phyloP scores from a whole-genome alignment of 2,113 vertebrate genomes.

The Rana temporaria region DNA sequence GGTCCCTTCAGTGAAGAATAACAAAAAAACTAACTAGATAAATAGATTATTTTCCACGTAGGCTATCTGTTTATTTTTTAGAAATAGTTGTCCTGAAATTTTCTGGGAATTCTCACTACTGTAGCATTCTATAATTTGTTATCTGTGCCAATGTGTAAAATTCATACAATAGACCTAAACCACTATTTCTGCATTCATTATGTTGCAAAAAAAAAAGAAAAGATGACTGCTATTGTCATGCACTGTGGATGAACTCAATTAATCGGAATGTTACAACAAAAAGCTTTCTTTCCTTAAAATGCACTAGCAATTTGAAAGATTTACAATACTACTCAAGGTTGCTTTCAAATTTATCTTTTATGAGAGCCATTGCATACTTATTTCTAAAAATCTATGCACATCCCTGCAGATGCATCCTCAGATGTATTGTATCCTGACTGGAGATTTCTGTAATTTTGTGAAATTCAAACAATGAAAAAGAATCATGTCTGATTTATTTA shows the following conservation, averaged over 20 bases:
- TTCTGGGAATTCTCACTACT: no score
- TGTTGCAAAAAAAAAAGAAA: slow-evolving; percentile 17
- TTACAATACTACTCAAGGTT: slow-evolving; percentile 38
- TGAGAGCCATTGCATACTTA: slow-evolving; percentile 4
- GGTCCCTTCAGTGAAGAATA: no score
- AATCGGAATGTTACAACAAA: slow-evolving; percentile 31
- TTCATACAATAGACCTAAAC: slow-evolving; percentile 4
- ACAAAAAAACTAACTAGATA: no score
- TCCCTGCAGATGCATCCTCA: background rate
- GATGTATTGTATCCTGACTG: background rate
- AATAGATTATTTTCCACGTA: no score
- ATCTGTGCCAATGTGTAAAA: background rate
- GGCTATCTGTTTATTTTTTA: no score
- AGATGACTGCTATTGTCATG: slow-evolving; percentile 12
- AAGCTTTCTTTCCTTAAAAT: slow-evolving; percentile 30
- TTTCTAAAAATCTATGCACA: background rate
- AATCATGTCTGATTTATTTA: background rate
- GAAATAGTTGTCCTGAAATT: no score
- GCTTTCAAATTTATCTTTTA: slow-evolving; percentile 20
- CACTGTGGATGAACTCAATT: slow-evolving; percentile 15
- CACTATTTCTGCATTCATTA: slow-evolving; percentile 8
- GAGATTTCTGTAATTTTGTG: background rate
- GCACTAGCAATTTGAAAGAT: slow-evolving; percentile 11
- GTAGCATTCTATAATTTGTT: background rate
- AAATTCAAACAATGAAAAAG: background rate